These are phyloP conservation scores for Idaea biselata DNA, from an alignment of 2,888 invertebrate genomes.

Conservation along the genomic window DNA sequence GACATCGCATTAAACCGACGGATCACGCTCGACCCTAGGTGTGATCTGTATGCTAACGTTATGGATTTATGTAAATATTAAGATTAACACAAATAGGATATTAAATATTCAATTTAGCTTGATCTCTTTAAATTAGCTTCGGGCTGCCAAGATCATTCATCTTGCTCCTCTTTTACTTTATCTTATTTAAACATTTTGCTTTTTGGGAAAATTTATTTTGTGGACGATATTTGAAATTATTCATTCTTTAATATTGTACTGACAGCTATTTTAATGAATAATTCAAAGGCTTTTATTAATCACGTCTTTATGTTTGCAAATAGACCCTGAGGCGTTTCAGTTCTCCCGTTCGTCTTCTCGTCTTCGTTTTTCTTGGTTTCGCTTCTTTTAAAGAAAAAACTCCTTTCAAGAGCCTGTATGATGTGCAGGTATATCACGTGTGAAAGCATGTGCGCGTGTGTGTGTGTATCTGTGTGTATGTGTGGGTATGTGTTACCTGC, in stretches of 20 bases:
- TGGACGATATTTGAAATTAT: not conserved
- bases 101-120: not conserved
- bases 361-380: too few species aligned
- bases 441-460: not conserved
- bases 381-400: too few species aligned
- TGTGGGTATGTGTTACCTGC: conserved; percentile 68
- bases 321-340: not conserved
- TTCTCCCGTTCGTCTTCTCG: not conserved
- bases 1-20: conserved; percentile 30
- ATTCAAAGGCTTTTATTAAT: conserved; percentile 1
- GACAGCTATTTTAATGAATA: not conserved
- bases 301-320: not conserved
- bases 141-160: not conserved
- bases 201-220: not conserved
- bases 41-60: conserved; percentile 25
- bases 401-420: not conserved
- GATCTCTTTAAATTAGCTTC: not conserved
- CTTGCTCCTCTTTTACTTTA: not conserved
- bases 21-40: conserved; percentile 20
- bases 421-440: not conserved
- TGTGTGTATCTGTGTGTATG: not conserved
- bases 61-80: conserved; percentile 30
- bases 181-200: not conserved
- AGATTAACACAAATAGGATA: conserved; percentile 3
- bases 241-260: not conserved